phyloP scores from a whole-genome alignment of 1,140 invertebrate species.

The Bombus consobrinus region DNA sequence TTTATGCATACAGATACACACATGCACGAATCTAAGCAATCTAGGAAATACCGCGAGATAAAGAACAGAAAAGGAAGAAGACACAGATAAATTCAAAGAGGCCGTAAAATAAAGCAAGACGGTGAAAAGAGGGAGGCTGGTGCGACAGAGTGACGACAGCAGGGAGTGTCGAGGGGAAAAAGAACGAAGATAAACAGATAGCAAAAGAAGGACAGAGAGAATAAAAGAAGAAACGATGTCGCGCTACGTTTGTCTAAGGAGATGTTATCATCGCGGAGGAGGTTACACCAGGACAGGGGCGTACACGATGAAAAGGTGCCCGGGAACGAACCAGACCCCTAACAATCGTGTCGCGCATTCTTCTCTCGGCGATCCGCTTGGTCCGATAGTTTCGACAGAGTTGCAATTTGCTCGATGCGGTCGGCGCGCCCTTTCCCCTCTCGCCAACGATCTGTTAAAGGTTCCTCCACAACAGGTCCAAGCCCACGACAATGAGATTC shows the following conservation, averaged over 20 bases:
- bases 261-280: constrained; percentile 67
- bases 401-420: constrained; percentile 76
- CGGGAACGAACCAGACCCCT: constrained; percentile 55
- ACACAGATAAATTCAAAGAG: constrained; percentile 55
- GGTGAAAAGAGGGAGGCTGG: not conserved
- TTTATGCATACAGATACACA: too few relatives aligned
- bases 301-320: constrained; percentile 66
- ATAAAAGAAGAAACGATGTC: not conserved
- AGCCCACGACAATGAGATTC: constrained; percentile 63
- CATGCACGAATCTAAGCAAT: not conserved
- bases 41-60: not conserved
- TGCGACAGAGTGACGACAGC: constrained; percentile 20
- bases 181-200: not conserved
- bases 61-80: not conserved
- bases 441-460: constrained; percentile 16
- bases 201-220: not conserved
- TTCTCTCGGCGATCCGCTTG: constrained; percentile 63
- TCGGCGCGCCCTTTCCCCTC: constrained; percentile 36
- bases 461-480: constrained; percentile 46
- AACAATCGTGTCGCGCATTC: constrained; percentile 69
- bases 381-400: constrained; percentile 73
- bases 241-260: constrained; percentile 49
- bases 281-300: constrained; percentile 60
- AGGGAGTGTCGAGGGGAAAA: not conserved
- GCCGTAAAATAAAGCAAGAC: not conserved